phyloP scores from a whole-genome alignment of 2,888 invertebrate genomes.

The Lasioglossum pauxillum region DNA sequence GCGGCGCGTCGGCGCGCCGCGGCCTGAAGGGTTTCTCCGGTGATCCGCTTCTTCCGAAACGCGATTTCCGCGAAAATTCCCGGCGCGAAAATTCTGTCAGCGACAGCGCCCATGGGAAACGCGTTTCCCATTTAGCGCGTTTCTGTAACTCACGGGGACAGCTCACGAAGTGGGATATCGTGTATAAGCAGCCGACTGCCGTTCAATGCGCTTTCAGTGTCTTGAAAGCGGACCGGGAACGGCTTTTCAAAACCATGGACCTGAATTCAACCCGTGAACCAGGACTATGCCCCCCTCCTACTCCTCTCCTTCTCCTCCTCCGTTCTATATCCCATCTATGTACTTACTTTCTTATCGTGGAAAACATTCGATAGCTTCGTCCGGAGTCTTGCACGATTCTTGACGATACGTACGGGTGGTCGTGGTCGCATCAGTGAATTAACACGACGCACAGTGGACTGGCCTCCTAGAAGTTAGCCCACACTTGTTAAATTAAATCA shows the following conservation, averaged over 20 bases:
- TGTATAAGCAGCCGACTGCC: neutral
- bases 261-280: conserved; percentile 25
- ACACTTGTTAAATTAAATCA: no score
- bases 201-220: conserved; percentile 21
- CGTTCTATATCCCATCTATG: neutral
- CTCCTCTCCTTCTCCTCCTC: no score
- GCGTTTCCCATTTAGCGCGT: conserved; percentile 4
- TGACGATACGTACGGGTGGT: neutral
- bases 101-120: neutral
- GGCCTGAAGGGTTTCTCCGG: conserved; percentile 9
- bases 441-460: no score
- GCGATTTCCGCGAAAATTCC: neutral
- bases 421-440: no score
- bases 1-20: neutral
- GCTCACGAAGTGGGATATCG: conserved; percentile 3
- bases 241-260: conserved; percentile 9
- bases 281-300: neutral
- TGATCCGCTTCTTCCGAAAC: conserved; percentile 6
- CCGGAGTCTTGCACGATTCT: neutral
- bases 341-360: neutral
- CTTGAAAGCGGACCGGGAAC: neutral
- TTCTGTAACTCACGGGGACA: conserved; percentile 6
- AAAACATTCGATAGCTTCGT: neutral
- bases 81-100: neutral
- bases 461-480: no score